phyloP scores from a whole-genome alignment of 2,888 invertebrate genomes.

The Epistrophe eligans region DNA sequence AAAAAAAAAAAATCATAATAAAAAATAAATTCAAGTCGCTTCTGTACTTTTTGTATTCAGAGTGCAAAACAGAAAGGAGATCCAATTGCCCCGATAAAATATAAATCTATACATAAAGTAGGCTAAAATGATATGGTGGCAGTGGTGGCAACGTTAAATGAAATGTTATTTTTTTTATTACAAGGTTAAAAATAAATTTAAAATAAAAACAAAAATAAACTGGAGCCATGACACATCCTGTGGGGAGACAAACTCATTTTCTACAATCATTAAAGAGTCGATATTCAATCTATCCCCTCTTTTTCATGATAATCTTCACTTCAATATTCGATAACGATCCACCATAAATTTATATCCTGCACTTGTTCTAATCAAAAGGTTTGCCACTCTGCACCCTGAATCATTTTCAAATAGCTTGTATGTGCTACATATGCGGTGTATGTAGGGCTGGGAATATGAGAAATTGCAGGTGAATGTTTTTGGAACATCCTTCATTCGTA shows the following conservation, averaged over 20 bases:
- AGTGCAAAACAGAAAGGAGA: background rate
- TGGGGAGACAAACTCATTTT: background rate
- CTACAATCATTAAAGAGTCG: background rate
- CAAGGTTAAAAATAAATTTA: background rate
- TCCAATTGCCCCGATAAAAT: constrained; percentile 1
- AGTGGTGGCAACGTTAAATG: background rate
- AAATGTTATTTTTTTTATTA: background rate
- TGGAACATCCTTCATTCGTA: background rate
- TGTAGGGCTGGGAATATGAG: background rate
- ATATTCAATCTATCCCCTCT: background rate
- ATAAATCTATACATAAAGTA: constrained; percentile 1
- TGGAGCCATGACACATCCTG: background rate
- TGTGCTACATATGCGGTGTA: background rate
- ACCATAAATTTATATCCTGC: background rate
- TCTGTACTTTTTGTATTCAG: background rate
- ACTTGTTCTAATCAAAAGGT: background rate
- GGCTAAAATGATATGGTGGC: background rate
- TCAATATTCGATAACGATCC: background rate
- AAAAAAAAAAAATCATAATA: background rate
- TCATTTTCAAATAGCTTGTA: too few relatives aligned
- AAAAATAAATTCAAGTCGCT: background rate
- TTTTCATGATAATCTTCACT: background rate
- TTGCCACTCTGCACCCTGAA: background rate
- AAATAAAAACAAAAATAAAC: background rate
- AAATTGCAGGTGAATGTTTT: background rate